Percentiles rank a stretch among this genome's conserved stretches.
Conservation (phyloP, 1,140 invertebrate genomes). For the Onthophagus taurus region DNA sequence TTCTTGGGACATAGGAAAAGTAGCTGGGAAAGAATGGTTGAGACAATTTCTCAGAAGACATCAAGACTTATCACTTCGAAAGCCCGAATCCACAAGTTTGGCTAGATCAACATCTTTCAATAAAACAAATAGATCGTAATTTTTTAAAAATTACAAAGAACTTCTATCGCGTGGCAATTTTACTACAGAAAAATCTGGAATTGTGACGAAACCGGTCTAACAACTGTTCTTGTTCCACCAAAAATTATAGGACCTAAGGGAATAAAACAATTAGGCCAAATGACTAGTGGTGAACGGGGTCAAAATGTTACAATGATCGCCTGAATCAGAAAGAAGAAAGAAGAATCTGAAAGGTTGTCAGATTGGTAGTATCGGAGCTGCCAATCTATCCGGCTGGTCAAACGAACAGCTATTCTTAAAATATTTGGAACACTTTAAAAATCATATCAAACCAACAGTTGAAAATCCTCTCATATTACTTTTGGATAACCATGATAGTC, state of each 20-base stretch:
- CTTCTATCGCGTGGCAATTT: too few relatives aligned
- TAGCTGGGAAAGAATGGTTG: constrained; percentile 36
- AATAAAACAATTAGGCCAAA: constrained; percentile 17
- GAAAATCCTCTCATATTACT: not conserved
- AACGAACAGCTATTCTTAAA: constrained; percentile 26
- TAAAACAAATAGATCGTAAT: too few relatives aligned
- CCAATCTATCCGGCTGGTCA: constrained; percentile 29
- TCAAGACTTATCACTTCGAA: constrained; percentile 23
- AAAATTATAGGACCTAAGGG: constrained; percentile 22
- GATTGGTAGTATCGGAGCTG: constrained; percentile 30
- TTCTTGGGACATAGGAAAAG: constrained; percentile 30
- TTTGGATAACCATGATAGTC: not conserved
- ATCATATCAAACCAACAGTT: not conserved
- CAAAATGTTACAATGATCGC: constrained; percentile 30
- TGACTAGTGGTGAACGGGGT: constrained; percentile 19
- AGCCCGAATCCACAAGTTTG: constrained; percentile 9
- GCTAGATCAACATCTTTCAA: constrained; percentile 8
- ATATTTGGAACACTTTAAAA: constrained; percentile 32
- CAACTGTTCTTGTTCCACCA: constrained; percentile 17
- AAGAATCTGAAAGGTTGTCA: constrained; percentile 34
- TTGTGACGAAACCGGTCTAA: constrained; percentile 22
- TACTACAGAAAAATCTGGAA: constrained; percentile 23
- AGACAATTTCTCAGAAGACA: constrained; percentile 29
- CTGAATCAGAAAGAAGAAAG: constrained; percentile 32
- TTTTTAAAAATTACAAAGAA: too few relatives aligned